Conservation (phyloP, 53 echinoderm and acorn worm species). For the Echinometra lucunter region DNA sequence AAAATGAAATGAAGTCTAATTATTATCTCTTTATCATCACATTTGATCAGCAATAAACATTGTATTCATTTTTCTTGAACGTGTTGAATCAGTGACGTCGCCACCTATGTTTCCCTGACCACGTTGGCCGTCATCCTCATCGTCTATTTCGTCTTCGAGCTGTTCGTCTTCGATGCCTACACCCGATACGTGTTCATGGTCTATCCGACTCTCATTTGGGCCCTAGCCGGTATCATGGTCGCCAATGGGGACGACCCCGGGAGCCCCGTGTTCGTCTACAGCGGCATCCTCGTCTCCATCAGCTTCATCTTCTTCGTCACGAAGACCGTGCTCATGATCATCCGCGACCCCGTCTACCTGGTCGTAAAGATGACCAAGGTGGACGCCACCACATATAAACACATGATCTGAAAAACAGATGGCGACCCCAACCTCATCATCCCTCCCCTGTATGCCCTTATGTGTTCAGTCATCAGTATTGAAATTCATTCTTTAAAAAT, state of each 20-base stretch:
- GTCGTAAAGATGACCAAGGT: slow-evolving; percentile 31
- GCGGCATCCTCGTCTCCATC: slow-evolving; percentile 73
- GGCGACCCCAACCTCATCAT: no score
- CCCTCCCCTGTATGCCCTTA: no score
- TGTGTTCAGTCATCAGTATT: no score
- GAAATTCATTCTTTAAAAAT: no score
- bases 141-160: slow-evolving; percentile 73
- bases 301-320: slow-evolving; percentile 71
- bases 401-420: neutral
- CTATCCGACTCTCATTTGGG: slow-evolving; percentile 76
- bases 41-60: neutral
- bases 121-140: slow-evolving; percentile 72
- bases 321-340: slow-evolving; percentile 74
- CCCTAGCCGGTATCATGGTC: slow-evolving; percentile 62
- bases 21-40: neutral
- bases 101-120: slow-evolving; percentile 66
- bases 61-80: neutral
- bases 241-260: slow-evolving; percentile 60
- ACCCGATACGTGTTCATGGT: slow-evolving; percentile 76
- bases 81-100: slow-evolving; percentile 59
- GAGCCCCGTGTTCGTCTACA: slow-evolving; percentile 71
- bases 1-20: neutral
- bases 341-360: slow-evolving; percentile 56
- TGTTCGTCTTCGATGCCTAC: slow-evolving; percentile 71
- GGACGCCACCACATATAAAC: neutral